Base-by-base conservation (phyloP, 2,888 invertebrate genomes). In the Pristionchus maxplancki region DNA sequence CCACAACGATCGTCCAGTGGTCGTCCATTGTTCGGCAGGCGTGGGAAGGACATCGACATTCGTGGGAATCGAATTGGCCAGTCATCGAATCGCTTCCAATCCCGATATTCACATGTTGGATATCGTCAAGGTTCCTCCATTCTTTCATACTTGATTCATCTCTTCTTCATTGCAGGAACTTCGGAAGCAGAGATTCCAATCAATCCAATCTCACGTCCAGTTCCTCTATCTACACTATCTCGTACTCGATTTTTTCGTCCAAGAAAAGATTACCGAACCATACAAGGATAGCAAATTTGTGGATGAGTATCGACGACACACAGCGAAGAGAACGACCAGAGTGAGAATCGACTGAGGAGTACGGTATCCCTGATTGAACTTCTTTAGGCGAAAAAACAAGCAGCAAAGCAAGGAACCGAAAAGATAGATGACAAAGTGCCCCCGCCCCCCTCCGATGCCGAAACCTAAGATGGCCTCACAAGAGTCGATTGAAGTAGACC, bases 21-120 rank as follows among this genome's bases (percentile, higher is more conserved):
- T 90, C 31, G 90, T 90, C 3, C 90, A 90, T 62, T 90, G 90
- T 62, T 90, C 90, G 67, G 90, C 90, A 4, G 89, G 90, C n/a
- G 89, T 90, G 58, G 90, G 90, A 11, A 62, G 90, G n/a, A 90
- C 90, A 1, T 88, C 88, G 15, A 89, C 90, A 37, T 90, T 89
- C 78, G 84, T 88, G 13, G 85, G 85, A 20, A 40, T 85, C 15
- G 85, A 85, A 64, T n/a, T 85, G 37, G 85, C 85, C 64, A 40
- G 34, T n/a, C 24, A 85, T n/a, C 58, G 62, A n/a, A 64, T 85
- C 40, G 62, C 40, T 4, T 20, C 31, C 20, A 64, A 58, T n/a
- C 62, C 62, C 1, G 85, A 58, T 40, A 34, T 44, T 24, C 34
- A 20, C n/a, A 34, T 85, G 62, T 40, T 85, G 1, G 85, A 85